Evolutionary conservation across 35 echinoderm and acorn worm species (phyloP), one percentile per base, ranked within the genome.

Genomic region (Eucidaris tribuloides): DNA sequence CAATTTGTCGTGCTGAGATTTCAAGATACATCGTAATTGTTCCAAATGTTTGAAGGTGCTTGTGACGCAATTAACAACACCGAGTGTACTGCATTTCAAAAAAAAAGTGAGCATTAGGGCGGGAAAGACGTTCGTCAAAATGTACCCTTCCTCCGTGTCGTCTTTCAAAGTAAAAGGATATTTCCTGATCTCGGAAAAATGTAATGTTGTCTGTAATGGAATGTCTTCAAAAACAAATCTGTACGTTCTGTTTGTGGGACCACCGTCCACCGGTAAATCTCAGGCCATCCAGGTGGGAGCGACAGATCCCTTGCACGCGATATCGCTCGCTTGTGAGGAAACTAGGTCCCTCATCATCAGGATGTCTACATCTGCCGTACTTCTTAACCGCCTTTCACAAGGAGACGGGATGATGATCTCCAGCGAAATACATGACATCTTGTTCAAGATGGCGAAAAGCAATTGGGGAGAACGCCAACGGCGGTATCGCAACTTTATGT

Each of bases 401-500:
- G 60, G 60, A 19, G 29, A 25, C 60, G 30, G 30, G 60, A 24
- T 24, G 19, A 11, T 64, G 9, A 25, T 64, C 29, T 31, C 60
- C 60, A 24, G 60, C 24, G 29, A 24, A 28, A 1, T 64, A 11
- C 30, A 13, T 64, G 57, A 60, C n/a, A 60, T 24, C 36, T 2
- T 68, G 3, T 34, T 68, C 1, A 4, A 68, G 30, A 68, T 68
- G 63, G 63, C 63, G 9, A 68, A 68, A 37, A 68, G 36, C 18
- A 34, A 68, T 34, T 64, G 63, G 63, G 36, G 63, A 68, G 5
- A 68, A 33, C 36, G 63, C 63, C 17, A 33, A 15, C 30, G 63
- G 5, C 1, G 74, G 46, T 78, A 78, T 78, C 41, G 74, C 74
- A 7, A 78, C 45, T 2, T n/a, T 78, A 33, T 78, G 33, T 42